Evolutionary conservation across 2,797 vertebrate species (phyloP), one percentile per base, ranked within the genome.

Genomic region (Typhlichthys eigenmanni): DNA sequence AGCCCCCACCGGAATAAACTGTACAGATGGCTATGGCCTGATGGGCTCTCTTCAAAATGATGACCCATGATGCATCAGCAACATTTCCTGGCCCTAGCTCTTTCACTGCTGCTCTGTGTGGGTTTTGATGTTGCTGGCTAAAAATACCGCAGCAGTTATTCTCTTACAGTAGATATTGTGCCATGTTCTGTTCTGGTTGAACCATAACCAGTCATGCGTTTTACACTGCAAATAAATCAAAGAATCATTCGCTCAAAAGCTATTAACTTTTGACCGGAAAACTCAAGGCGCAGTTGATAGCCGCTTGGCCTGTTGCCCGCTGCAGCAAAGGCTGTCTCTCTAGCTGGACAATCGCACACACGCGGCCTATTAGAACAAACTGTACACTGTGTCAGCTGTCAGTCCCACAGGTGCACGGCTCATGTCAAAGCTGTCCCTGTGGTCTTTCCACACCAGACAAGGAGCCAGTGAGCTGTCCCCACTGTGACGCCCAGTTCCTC

Each of bases 401-500:
- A 43, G 7, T 43, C 9, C 8, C 3, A 52, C n/a, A 7, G 3
- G 3, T 2, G 19, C 1, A 7, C 32, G 13, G 3, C 19, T 60
- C 14, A 19, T 32, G 55, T 76, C 1, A 72, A 60, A 58, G 43
- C 16, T 55, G 45, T 58, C 50, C 11, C 45, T 55, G 7, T 54
- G 13, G 10, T 47, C 78, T 47, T 78, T 68, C 50, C 51, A 13
- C 72, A 62, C 29, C 88, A 12, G 95, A 95, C 6, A 91, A 91
- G 57, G 72, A 93, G 72, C 95, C 95, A 0, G 91, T 90, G 1
- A 78, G 77, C 0, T 97, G 95, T 60, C 62, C 81, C 0, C 91
- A 91, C 54, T 98, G 95, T 9, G 87, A 92, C 0, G 89, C 94
- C 0, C 94, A 95, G 82, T 98, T 96, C 56, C 88, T 94, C 32